Evolutionary conservation across 2,888 invertebrate species (phyloP).

Genomic region (Cantharis rufa): DNA sequence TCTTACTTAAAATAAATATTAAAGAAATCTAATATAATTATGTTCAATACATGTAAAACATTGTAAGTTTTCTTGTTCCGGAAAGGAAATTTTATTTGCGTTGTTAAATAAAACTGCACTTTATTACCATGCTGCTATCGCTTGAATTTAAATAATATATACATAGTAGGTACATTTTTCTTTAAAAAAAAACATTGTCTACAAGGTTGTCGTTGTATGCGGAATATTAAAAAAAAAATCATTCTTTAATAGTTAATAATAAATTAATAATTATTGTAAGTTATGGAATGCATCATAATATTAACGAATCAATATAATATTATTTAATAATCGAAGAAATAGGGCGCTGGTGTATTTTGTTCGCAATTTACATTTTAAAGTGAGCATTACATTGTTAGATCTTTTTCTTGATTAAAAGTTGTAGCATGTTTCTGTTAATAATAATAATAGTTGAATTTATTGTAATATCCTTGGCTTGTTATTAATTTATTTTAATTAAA

Average conservation of each 20-base stretch:
- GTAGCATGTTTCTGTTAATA: neutral
- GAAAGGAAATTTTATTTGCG: neutral
- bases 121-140: neutral
- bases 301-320: neutral
- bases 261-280: neutral
- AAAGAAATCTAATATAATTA: no score
- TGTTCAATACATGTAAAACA: no score
- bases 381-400: neutral
- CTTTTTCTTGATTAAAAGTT: neutral
- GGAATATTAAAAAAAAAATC: neutral
- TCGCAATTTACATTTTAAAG: neutral
- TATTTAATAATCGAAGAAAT: neutral
- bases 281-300: neutral
- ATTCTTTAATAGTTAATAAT: neutral
- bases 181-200: neutral
- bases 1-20: no score
- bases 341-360: neutral
- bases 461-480: neutral
- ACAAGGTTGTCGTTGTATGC: neutral
- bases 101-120: neutral
- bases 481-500: neutral
- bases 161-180: neutral
- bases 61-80: neutral
- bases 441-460: neutral
- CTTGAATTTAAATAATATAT: neutral